phyloP scores from a whole-genome alignment of 2,888 invertebrate species.

The Pristionchus mayeri region DNA sequence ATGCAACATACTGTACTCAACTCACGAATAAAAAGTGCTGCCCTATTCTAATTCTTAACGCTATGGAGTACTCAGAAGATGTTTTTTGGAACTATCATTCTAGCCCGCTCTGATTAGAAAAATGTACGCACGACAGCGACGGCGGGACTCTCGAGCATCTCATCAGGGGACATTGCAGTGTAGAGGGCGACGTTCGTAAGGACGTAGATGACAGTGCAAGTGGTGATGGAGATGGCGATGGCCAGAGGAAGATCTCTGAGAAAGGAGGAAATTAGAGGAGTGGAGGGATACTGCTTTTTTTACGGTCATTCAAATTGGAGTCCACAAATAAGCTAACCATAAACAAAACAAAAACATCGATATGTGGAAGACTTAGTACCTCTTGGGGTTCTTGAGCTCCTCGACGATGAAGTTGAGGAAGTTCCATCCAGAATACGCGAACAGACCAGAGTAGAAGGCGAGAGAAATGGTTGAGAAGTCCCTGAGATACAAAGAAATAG shows the following conservation, averaged over 20 bases:
- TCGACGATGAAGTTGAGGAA: slow-evolving; percentile 99
- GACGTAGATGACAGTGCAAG: slow-evolving; percentile 95
- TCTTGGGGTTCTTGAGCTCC: slow-evolving; percentile 95
- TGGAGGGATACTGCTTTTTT: neutral
- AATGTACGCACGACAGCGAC: slow-evolving; percentile 93
- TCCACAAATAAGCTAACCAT: too few species aligned
- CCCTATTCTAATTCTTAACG: too few species aligned
- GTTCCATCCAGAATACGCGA: slow-evolving; percentile 93
- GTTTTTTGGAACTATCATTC: neutral
- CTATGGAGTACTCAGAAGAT: too few species aligned
- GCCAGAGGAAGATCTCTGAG: slow-evolving; percentile 90
- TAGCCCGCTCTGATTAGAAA: neutral
- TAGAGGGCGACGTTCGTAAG: slow-evolving; percentile 96
- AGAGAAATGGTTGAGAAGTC: slow-evolving; percentile 90
- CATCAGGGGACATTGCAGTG: slow-evolving; percentile 93
- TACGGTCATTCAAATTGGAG: too few species aligned
- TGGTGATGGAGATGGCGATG: slow-evolving; percentile 92
- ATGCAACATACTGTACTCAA: neutral
- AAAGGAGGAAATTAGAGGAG: neutral
- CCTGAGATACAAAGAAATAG: slow-evolving; percentile 74
- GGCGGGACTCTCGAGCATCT: slow-evolving; percentile 92
- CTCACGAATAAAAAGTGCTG: too few species aligned
- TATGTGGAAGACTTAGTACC: slow-evolving; percentile 79
- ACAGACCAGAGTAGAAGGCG: slow-evolving; percentile 97
- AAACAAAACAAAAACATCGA: neutral